Base-by-base conservation (phyloP, 1,140 invertebrate species). In the Chymomyza costata region DNA sequence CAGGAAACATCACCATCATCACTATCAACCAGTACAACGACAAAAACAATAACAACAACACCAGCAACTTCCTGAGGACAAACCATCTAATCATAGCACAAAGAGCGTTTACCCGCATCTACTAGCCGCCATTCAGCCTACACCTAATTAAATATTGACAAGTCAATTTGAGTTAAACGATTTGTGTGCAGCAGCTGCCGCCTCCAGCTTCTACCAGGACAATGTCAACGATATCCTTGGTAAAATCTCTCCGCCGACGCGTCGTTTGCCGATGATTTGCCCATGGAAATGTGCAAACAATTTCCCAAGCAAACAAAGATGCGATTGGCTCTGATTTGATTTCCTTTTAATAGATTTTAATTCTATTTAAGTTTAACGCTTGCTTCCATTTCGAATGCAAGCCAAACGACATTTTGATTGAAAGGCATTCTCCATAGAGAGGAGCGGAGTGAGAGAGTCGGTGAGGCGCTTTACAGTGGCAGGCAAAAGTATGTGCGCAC, bases 151-250 rank as follows among this genome's bases (percentile, higher is more conserved):
- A 80, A 80, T 80, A 80, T 80, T 80, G 73, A 80, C 73, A 80
- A 81, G 54, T 80, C 73, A 80, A 80, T 80, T 80, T 80, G 67
- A 80, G 73, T 80, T 80, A 80, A 80, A 57, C 74, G 71, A 78
- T 78, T 78, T 78, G 71, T 71, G 73, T n/a, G 18, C 35, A 45
- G 67, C 73, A 80, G 73, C 73, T 80, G 73, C 41, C 46, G 49
- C 8, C 8, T 10, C 11, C 13, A 32, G 17, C 56, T 19, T 37
- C 54, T 30, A n/a, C 41, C 14, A 32, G 25, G n/a, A 59, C 40
- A 47, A n/a, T n/a, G n/a, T 40, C 51, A 52, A 35, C 48, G 43
- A 48, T 50, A 46, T 63, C 41, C 50, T 41, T 35, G 38, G 25
- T n/a, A n/a, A n/a, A n/a, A n/a, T n/a, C n/a, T n/a, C n/a, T 10